Evolutionary conservation across 2,797 vertebrate genomes (phyloP).

Genomic region (Telmatherina bonti): DNA sequence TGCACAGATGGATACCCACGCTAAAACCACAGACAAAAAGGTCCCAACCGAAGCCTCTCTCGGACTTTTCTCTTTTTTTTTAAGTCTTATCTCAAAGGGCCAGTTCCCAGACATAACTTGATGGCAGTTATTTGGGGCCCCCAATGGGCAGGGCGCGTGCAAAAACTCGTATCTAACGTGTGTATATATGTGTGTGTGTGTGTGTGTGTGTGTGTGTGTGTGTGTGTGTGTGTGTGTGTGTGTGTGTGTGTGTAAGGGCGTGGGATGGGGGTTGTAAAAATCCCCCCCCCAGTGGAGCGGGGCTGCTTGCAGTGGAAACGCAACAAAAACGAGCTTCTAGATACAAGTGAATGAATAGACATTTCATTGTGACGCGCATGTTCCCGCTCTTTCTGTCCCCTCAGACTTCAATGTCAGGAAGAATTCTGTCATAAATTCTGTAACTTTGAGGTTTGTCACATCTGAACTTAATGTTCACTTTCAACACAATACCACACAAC

Average conservation of each 20-base stretch:
- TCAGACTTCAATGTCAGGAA: no score
- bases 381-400: neutral
- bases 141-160: slow-evolving; percentile 75
- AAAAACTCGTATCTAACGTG: slow-evolving; percentile 49
- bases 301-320: slow-evolving; percentile 46
- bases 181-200: no score
- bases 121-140: slow-evolving; percentile 77
- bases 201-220: no score
- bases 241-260: no score
- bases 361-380: neutral
- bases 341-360: neutral
- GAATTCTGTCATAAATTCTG: no score
- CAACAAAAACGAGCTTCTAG: slow-evolving; percentile 1
- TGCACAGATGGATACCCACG: slow-evolving; percentile 85
- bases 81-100: slow-evolving; percentile 50
- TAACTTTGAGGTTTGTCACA: no score
- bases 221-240: no score
- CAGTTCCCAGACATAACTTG: slow-evolving; percentile 63
- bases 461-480: no score
- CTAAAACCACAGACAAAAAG: slow-evolving; percentile 79
- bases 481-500: no score
- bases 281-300: slow-evolving; percentile 20
- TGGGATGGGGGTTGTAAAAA: slow-evolving; percentile 3
- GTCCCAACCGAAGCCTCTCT: slow-evolving; percentile 73
- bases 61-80: slow-evolving; percentile 44